Base-by-base conservation (phyloP, 23 tunicate species). In the Pegea sp. region DNA sequence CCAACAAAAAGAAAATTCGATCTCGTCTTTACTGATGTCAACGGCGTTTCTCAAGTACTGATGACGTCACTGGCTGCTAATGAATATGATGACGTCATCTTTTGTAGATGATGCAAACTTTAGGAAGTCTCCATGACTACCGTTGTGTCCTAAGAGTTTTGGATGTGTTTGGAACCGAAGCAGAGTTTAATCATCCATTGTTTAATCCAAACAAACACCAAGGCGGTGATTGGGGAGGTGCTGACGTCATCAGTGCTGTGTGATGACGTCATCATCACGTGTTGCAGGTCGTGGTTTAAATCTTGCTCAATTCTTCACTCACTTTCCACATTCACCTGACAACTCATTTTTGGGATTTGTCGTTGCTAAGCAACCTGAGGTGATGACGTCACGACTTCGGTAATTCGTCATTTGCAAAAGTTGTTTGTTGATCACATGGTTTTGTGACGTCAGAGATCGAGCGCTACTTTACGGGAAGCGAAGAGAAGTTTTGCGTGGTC, bases 131-230 rank as follows among this genome's bases (percentile, higher is more conserved):
- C 26, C 54, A 61, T 69, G 60, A 69, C 48, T 87, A 75, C 69
- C 54, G 88, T 42, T 87, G 96, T 56, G 20, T 65, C 5, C 16
- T 87, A 27, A 51, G 96, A 34, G 65, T 87, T 2, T 62, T 87
- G 11, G 96, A 87, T 49, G 78, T 69, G n/a, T 87, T 60, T 65
- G 96, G 96, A n/a, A 87, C 96, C 4, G 96, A 87, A 33, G 81
- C 96, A 0, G 69, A 48, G 24, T 87, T 64, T 57, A 87, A 87
- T 49, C 96, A 87, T 52, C 96, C 96, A 33, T 5, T 33, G 3
- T 84, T 52, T 59, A 68, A 73, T 29, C 75, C 68, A 2, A 44
- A 68, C 29, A 63, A 62, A 31, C 31, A 48, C 29, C 63, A 38
- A 26, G 24, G 59, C 0, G 52, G 76, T 30, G 30, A 70, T 1